Conservation (phyloP, 2,113 vertebrate species). For the Varanus salvator region DNA sequence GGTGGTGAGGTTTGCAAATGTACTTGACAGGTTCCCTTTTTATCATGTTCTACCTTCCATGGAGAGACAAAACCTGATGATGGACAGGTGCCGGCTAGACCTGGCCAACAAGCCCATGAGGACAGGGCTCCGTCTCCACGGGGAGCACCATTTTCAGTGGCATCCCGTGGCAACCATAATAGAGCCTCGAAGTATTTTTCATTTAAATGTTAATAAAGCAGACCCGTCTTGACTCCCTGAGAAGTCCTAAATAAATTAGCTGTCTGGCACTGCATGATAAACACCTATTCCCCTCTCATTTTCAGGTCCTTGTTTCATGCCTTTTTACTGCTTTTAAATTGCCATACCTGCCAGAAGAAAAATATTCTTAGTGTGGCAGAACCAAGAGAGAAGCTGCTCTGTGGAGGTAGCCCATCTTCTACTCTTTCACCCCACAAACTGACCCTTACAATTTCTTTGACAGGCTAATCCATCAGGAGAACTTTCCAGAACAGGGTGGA, state of each 20-base stretch:
- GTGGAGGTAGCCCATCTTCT: neutral
- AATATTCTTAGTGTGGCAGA: constrained; percentile 14
- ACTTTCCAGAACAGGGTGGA: constrained; percentile 3
- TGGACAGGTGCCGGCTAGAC: neutral
- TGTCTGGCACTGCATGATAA: constrained; percentile 32
- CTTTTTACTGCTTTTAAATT: constrained; percentile 57
- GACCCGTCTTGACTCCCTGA: accelerated
- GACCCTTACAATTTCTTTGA: constrained; percentile 33
- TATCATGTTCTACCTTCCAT: neutral
- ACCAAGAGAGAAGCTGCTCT: neutral
- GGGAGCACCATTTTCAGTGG: neutral
- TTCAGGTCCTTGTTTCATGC: constrained; percentile 34
- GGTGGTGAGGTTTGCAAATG: neutral
- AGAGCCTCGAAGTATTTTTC: neutral
- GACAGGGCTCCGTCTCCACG: neutral
- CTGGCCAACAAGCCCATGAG: neutral
- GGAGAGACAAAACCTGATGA: neutral
- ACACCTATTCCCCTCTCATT: constrained; percentile 32
- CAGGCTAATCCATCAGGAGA: constrained; percentile 48
- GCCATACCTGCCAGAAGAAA: neutral
- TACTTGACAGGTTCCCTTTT: neutral
- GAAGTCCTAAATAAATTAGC: constrained; percentile 38
- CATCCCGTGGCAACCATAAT: neutral
- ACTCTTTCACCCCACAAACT: neutral
- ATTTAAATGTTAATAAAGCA: neutral